A percentile compares a stretch with the other conserved stretches of the same genome.
These are phyloP conservation scores for Oedothorax gibbosus DNA, from an alignment of 1,140 invertebrate species.

Conservation along the genomic window DNA sequence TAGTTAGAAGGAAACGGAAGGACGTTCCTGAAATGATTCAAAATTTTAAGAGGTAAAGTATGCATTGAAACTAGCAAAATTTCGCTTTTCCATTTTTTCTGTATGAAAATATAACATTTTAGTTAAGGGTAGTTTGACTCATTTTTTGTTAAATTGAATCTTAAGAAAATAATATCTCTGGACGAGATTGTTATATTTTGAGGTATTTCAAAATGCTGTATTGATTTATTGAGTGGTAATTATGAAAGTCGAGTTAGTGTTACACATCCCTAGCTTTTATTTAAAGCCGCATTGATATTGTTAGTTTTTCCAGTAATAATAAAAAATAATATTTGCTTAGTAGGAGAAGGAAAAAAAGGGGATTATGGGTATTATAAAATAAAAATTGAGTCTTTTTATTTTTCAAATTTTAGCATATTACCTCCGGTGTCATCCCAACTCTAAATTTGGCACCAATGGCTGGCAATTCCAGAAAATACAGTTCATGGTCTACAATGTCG, in stretches of 20 bases:
- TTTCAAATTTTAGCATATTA: background rate
- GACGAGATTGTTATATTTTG: too few species aligned
- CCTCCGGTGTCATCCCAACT: slow-evolving; percentile 16
- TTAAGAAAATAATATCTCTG: too few species aligned
- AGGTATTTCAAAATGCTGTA: too few species aligned
- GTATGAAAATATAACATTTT: too few species aligned
- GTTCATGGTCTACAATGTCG: slow-evolving; percentile 19
- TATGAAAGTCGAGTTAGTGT: background rate
- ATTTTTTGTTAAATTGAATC: too few species aligned
- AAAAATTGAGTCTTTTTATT: background rate
- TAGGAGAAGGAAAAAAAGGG: background rate
- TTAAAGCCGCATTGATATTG: background rate
- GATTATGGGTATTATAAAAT: background rate
- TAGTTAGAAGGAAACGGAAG: too few species aligned
- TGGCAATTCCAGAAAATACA: slow-evolving; percentile 39
- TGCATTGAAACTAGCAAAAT: too few species aligned
- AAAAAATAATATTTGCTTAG: background rate
- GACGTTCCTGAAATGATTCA: too few species aligned
- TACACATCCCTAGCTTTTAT: background rate
- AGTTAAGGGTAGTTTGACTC: too few species aligned
- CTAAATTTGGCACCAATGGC: slow-evolving; percentile 19
- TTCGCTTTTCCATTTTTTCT: too few species aligned
- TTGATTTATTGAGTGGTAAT: background rate
- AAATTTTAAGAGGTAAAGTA: too few species aligned
- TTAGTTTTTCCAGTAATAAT: background rate